Conservation (phyloP, 2,113 vertebrate genomes). For the Paramisgurnus dabryanus region DNA sequence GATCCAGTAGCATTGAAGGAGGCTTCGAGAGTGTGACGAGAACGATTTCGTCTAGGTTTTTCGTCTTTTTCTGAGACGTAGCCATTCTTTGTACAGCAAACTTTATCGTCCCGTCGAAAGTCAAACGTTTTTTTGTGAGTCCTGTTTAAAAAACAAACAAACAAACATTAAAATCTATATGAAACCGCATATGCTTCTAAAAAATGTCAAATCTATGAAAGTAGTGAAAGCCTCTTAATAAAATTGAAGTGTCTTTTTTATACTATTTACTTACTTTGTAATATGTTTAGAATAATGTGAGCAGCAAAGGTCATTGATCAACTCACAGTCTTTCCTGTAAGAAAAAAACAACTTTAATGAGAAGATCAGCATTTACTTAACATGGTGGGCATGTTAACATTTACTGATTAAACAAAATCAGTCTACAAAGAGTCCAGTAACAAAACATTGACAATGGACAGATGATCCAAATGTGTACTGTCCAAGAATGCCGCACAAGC, state of each 20-base stretch:
- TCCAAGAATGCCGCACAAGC: no score
- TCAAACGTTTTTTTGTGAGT: slow-evolving; percentile 54
- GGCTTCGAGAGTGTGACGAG: no score
- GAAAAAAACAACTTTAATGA: neutral
- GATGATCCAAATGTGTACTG: no score
- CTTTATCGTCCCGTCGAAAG: slow-evolving; percentile 79
- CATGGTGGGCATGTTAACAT: neutral
- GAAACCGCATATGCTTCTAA: neutral
- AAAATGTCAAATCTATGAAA: neutral
- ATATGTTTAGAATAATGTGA: slow-evolving; percentile 72
- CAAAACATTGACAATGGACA: no score
- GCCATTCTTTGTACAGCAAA: slow-evolving; percentile 77
- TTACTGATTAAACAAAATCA: no score
- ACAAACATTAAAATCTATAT: neutral
- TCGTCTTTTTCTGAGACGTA: slow-evolving; percentile 70
- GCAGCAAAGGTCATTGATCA: slow-evolving; percentile 83
- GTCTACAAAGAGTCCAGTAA: no score
- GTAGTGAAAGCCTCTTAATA: neutral
- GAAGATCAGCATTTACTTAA: neutral
- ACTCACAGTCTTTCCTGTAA: slow-evolving; percentile 74
- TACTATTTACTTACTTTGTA: slow-evolving; percentile 68
- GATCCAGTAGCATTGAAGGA: neutral
- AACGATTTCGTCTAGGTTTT: no score
- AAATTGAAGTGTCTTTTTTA: no score
- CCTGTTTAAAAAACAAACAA: slow-evolving; percentile 39